Percentiles rank a stretch among this genome's conserved stretches.
Conservation (phyloP, 2,888 invertebrate genomes). For the Lasioglossum vierecki region DNA sequence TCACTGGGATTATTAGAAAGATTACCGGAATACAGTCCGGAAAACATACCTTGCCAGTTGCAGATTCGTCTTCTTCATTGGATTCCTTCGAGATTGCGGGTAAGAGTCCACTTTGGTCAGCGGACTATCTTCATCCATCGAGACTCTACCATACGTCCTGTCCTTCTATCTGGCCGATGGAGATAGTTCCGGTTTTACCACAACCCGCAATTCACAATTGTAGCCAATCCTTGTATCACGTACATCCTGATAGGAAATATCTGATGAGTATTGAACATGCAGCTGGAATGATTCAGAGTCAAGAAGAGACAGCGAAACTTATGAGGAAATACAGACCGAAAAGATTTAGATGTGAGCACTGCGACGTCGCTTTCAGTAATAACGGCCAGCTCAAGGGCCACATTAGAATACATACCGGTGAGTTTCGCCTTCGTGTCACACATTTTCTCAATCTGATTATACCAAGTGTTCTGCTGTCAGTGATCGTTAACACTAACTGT, state of each 20-base stretch:
- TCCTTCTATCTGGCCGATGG: too few species aligned
- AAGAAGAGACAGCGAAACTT: conserved; percentile 76
- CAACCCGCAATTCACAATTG: too few species aligned
- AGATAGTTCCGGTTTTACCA: too few species aligned
- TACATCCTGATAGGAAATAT: conserved; percentile 22
- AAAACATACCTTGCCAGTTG: too few species aligned
- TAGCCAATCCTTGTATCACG: conserved; percentile 19
- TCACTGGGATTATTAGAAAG: too few species aligned
- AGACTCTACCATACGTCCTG: too few species aligned
- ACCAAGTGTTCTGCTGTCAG: not conserved
- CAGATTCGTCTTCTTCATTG: too few species aligned
- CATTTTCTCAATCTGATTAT: not conserved
- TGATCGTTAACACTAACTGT: not conserved
- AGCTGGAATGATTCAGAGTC: conserved; percentile 73
- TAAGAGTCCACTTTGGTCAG: too few species aligned
- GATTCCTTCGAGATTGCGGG: too few species aligned
- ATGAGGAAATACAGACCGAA: conserved; percentile 92
- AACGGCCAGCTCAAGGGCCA: conserved; percentile 96
- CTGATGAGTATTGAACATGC: conserved; percentile 71
- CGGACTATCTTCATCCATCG: too few species aligned
- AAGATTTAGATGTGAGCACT: conserved; percentile 95
- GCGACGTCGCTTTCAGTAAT: conserved; percentile 96
- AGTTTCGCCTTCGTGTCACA: conserved; percentile 48
- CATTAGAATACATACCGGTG: conserved; percentile 94
- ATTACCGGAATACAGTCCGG: too few species aligned